Evolutionary conservation across 2,113 vertebrate genomes (phyloP).

Genomic region (Hemicordylus capensis): DNA sequence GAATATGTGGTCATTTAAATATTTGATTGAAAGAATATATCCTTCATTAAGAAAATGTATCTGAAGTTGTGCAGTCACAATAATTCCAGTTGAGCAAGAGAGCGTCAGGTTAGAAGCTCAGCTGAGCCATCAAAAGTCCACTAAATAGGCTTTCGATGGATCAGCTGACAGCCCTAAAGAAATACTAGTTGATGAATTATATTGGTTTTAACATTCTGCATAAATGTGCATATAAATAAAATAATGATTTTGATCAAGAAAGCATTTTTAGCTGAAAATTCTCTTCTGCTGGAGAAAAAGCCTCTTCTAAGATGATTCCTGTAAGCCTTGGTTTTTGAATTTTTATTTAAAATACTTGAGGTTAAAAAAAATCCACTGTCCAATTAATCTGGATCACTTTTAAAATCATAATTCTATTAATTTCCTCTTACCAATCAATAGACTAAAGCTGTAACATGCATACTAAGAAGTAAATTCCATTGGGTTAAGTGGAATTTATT

Average conservation of each 20-base stretch:
- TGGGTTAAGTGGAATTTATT: not conserved
- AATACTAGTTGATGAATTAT: not conserved
- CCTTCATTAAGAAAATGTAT: accelerated
- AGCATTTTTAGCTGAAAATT: not conserved
- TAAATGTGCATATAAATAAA: not conserved
- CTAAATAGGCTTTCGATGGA: not conserved
- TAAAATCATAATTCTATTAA: not conserved
- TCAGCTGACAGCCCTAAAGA: not conserved
- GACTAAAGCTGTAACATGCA: not conserved
- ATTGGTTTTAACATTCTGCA: not conserved
- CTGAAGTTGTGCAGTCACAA: not conserved
- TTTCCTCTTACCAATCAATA: not conserved
- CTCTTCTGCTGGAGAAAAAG: not conserved
- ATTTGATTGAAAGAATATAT: not conserved
- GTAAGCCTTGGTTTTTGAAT: not conserved
- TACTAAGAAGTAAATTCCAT: not conserved
- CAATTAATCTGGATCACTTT: not conserved
- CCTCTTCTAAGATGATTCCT: not conserved
- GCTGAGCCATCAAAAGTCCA: too few species aligned
- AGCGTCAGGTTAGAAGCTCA: not conserved
- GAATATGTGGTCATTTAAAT: not conserved
- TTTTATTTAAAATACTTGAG: not conserved
- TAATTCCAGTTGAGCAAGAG: not conserved
- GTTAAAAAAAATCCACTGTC: not conserved
- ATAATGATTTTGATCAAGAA: not conserved